Percentiles rank a stretch among this genome's conserved stretches.
phyloP scores from a whole-genome alignment of 2,113 vertebrate genomes.

The Rhynchomys soricoides region DNA sequence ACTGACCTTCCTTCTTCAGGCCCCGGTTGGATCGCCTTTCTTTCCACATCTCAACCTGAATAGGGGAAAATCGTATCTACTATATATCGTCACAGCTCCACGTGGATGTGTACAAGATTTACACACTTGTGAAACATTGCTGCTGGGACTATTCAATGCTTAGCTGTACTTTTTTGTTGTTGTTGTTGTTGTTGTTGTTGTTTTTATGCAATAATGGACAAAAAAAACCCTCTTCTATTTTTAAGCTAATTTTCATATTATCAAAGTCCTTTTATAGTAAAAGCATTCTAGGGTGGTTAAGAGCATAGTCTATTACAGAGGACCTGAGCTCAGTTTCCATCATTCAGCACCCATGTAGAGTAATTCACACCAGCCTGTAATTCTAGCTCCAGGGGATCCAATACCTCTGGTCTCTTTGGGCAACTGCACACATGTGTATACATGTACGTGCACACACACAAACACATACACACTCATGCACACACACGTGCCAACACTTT shows the following conservation, averaged over 20 bases:
- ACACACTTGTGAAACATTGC: neutral
- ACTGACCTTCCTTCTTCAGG: neutral
- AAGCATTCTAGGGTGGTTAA: neutral
- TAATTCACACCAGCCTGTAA: neutral
- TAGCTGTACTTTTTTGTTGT: constrained; percentile 5
- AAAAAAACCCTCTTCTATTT: neutral
- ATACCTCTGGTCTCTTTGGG: neutral
- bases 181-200: no score
- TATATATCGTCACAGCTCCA: neutral
- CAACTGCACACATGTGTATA: neutral
- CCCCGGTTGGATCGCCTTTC: neutral
- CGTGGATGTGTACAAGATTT: neutral
- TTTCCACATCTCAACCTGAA: neutral
- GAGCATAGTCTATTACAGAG: neutral
- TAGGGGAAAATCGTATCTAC: neutral
- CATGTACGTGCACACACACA: neutral
- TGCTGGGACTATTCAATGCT: neutral
- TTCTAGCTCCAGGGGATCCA: neutral
- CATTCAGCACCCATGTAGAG: neutral
- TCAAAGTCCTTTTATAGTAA: constrained; percentile 1
- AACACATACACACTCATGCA: neutral
- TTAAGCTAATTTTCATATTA: constrained; percentile 19
- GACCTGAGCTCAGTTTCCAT: neutral
- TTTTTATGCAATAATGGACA: neutral
- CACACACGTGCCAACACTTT: neutral